Evolutionary conservation across 1,140 invertebrate species (phyloP).

Genomic region (Heliothis virescens): DNA sequence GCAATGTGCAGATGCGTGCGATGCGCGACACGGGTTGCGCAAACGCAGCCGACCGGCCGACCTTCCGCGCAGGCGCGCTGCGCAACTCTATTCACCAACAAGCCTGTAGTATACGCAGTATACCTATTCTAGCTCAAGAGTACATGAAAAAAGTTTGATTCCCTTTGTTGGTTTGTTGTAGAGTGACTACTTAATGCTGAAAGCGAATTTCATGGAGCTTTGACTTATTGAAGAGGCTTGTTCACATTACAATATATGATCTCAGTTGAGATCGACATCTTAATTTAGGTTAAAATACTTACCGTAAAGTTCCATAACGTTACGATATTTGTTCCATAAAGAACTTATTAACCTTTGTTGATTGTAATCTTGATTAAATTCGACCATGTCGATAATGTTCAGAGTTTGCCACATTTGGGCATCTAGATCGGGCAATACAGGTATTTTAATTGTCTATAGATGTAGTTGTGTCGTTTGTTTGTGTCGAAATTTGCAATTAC

Average conservation of each 20-base stretch:
- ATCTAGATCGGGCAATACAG: constrained; percentile 8
- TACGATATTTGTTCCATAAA: too few species aligned
- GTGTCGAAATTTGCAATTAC: not conserved
- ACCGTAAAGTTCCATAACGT: too few species aligned
- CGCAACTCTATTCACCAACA: constrained; percentile 4
- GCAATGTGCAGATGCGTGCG: constrained; percentile 28
- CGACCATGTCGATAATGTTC: not conserved
- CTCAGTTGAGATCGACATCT: too few species aligned
- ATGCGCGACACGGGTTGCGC: constrained; percentile 15
- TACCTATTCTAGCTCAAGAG: too few species aligned
- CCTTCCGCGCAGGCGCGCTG: constrained; percentile 1
- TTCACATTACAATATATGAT: too few species aligned
- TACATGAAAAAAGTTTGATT: not conserved
- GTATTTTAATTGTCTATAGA: constrained; percentile 4
- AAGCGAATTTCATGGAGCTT: too few species aligned
- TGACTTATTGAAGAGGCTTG: too few species aligned
- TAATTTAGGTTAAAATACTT: too few species aligned
- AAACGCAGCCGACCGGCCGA: constrained; percentile 30
- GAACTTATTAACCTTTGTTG: too few species aligned
- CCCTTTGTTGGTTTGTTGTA: not conserved
- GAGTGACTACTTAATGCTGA: not conserved
- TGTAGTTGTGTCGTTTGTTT: not conserved
- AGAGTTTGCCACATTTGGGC: constrained; percentile 21
- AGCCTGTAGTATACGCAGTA: not conserved
- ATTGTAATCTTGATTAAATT: not conserved